These are phyloP conservation scores for Cyprinodon brontotheroides DNA, from an alignment of 2,113 vertebrate species.

Conservation along the genomic window DNA sequence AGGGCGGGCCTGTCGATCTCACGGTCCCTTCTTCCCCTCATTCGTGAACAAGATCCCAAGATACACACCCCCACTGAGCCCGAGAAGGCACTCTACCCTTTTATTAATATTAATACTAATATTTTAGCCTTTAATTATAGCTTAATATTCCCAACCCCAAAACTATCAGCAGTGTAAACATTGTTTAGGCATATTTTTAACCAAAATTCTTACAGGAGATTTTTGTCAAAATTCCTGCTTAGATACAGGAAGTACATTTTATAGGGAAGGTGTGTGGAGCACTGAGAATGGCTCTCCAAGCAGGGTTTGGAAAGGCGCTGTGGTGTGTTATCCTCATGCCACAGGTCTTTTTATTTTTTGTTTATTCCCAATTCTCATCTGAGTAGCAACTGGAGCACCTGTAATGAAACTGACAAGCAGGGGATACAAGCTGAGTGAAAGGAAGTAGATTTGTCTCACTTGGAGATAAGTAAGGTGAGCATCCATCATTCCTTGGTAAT, in stretches of 20 bases:
- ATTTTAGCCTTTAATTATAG: no score
- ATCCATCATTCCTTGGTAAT: slow-evolving; percentile 41
- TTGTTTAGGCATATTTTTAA: no score
- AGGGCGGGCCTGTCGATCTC: no score
- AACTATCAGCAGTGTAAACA: no score
- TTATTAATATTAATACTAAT: no score
- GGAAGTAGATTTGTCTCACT: slow-evolving; percentile 37
- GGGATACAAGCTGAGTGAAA: slow-evolving; percentile 33
- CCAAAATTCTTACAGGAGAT: no score
- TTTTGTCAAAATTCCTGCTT: not conserved
- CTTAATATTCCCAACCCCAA: no score
- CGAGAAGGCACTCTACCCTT: no score
- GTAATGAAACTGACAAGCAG: not conserved
- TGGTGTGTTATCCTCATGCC: not conserved
- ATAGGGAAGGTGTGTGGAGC: not conserved
- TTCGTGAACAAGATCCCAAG: no score
- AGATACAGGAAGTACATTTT: not conserved
- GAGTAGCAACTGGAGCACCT: not conserved
- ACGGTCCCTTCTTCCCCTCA: no score
- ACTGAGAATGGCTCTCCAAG: not conserved
- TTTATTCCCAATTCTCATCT: not conserved
- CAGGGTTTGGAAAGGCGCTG: not conserved
- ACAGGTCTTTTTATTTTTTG: not conserved
- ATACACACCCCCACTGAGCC: no score
- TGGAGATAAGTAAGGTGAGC: slow-evolving; percentile 11